Conservation (phyloP, 1,140 invertebrate genomes). For the Vollenhovia emeryi region DNA sequence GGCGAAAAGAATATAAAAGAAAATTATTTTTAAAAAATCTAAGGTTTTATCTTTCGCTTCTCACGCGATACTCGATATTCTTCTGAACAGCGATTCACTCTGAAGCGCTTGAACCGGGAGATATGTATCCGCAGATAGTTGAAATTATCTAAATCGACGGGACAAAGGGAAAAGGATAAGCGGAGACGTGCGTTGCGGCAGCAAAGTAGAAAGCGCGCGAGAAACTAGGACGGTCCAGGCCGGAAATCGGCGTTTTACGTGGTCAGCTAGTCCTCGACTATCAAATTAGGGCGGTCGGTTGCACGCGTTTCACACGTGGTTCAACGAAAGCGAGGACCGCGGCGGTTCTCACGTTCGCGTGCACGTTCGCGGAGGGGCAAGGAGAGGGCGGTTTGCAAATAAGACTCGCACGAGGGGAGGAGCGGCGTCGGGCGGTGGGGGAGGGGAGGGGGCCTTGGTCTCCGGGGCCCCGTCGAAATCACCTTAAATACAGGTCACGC, state of each 20-base stretch:
- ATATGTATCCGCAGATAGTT: neutral
- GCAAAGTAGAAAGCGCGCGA: conserved; percentile 30
- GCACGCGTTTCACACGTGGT: conserved; percentile 50
- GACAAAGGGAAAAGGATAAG: conserved; percentile 16
- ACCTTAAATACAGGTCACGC: conserved; percentile 77
- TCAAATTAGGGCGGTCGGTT: conserved; percentile 49
- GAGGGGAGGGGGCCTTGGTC: neutral
- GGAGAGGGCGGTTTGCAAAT: conserved; percentile 61
- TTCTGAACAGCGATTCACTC: neutral
- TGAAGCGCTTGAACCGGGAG: neutral
- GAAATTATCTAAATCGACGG: conserved; percentile 24
- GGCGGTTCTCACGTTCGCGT: conserved; percentile 77
- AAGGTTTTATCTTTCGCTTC: neutral
- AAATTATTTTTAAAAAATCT: neutral
- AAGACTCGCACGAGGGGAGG: conserved; percentile 41
- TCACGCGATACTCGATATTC: neutral
- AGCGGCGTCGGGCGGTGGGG: neutral
- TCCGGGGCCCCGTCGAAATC: conserved; percentile 14
- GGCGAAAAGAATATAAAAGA: neutral
- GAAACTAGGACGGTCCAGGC: conserved; percentile 9
- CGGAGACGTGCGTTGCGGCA: neutral
- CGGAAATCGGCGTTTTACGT: conserved; percentile 42
- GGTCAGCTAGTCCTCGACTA: conserved; percentile 29
- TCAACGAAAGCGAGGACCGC: conserved; percentile 24
- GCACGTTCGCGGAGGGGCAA: conserved; percentile 38